Base-by-base conservation (phyloP, 30 jellyfish, hydroid and myxozoan species). In the Aurelia coerulea region DNA sequence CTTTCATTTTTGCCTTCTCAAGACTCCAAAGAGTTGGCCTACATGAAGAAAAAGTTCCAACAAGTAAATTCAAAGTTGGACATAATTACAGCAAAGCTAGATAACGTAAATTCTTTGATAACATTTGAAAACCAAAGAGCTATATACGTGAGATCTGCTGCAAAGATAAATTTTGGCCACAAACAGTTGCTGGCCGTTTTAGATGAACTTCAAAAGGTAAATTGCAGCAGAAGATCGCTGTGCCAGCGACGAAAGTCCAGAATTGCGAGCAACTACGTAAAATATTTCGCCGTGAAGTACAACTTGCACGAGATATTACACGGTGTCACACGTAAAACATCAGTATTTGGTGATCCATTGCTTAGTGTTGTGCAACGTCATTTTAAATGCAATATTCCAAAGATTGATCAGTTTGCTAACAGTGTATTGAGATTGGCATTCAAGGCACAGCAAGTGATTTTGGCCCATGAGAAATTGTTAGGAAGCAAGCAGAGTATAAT, bases 391-490 rank as follows among this genome's bases (percentile, higher is more conserved):
- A 49, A 18, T 52, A 13, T 74, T 37, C 71, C n/a, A 33, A 74
- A 74, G n/a, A 37, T 74, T 42, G 39, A 74, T 4, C 33, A 19
- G 10, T 74, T 74, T 74, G 71, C 85, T 3, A 52, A 74, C 11
- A 49, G 71, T 42, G 52, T 74, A 39, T n/a, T 37, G 13, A 10
- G 1, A 37, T 34, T 74, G 41, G 85, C 71, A 33, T 18, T 16
- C 8, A 74, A 74, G 71, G 85, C 71, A 18, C 85, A 74, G 41
- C 85, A 74, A 71, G 85, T 49, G 32, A 74, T 74, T 74, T 29
- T 74, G 29, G 71, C 85, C 18, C 52, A 74, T 49, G 71, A 74
- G 32, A 74, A 74, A 74, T 4, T 74, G 71, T 4, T 71, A 18
- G 85, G 85, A 37, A 37, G 16, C 73, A 74, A 74, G 18, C 68